Evolutionary conservation across 92 coral and sea anemone species (phyloP), one percentile per base, ranked within the genome.

Genomic region (Hydrozoanthus gracilis): DNA sequence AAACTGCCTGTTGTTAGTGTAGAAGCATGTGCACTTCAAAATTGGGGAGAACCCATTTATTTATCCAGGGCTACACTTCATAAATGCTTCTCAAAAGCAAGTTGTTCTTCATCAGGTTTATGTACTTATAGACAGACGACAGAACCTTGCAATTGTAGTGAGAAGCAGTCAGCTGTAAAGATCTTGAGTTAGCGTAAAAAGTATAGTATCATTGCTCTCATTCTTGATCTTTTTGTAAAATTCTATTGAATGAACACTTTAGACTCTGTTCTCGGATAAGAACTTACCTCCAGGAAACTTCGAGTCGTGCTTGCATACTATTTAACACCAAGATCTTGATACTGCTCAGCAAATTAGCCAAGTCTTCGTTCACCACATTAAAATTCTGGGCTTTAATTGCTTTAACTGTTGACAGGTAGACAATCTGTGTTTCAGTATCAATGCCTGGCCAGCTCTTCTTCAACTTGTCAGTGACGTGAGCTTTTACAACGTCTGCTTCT

Each of bases 271-370:
- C 39, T 27, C 2, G 39, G 39, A 27, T 6, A 17, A 0, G 4
- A 7, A 84, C 84, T 73, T 86, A 86, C 89, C 4, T 49, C 84
- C 65, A 77, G 48, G 79, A 51, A 46, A 44, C 69, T 12, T 64
- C 5, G 8, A 86, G 77, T 86, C 84, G 79, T 49, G 89, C 83
- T n/a, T 76, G 76, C 70, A 86, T 77, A 39, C 83, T 55, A 52
- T 60, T 76, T 51, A 76, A 62, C 27, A 86, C 75, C 89, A 86
- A 44, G 58, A 44, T n/a, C 44, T 76, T 61, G 67, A 77, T 66
- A 16, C 75, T 60, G 51, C 71, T 51, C 6, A 86, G 70, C 52
- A 86, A 35, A 1, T 5, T 27, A 0, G 44, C 76, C 12, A 86
- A 77, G 39, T 86, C 83, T 8, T 77, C 74, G 77, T 60, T 64